Percentiles rank a stretch among this genome's conserved stretches.
These are phyloP conservation scores for Spizaetus ornatus DNA, from an alignment of 2,113 vertebrate species.

Conservation along the genomic window DNA sequence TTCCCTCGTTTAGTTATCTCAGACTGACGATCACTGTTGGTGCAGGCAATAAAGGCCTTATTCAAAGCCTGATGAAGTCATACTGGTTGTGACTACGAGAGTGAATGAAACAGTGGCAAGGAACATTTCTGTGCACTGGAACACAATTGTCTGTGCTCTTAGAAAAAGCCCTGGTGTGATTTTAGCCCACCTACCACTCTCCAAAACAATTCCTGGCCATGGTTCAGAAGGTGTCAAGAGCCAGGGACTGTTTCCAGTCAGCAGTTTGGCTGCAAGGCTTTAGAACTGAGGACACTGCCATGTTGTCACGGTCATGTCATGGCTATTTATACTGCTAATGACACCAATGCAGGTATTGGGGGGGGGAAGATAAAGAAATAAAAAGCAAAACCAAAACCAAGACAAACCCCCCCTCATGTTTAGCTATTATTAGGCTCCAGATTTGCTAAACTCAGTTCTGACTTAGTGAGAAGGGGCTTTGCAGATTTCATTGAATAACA, in stretches of 20 bases:
- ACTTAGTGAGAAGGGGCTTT: not conserved
- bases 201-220: not conserved
- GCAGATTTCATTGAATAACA: not conserved
- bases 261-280: not conserved
- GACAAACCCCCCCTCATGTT: no score
- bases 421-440: no score
- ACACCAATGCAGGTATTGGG: not conserved
- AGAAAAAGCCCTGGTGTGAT: not conserved
- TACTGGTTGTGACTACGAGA: rapidly evolving
- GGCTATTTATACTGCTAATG: not conserved
- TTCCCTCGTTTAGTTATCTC: not conserved
- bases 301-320: not conserved
- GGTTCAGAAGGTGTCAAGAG: not conserved
- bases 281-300: not conserved
- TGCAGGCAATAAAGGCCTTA: not conserved
- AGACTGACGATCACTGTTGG: not conserved
- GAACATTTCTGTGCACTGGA: not conserved
- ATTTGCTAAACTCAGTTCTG: not conserved
- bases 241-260: not conserved
- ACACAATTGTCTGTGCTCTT: not conserved
- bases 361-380: not conserved
- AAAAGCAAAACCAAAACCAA: not conserved
- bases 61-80: not conserved
- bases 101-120: not conserved
- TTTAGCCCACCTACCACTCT: not conserved